Percentiles rank a stretch among this genome's conserved stretches.
These are phyloP conservation scores for Nomada lathburiana DNA, from an alignment of 2,888 invertebrate species.

Conservation along the genomic window DNA sequence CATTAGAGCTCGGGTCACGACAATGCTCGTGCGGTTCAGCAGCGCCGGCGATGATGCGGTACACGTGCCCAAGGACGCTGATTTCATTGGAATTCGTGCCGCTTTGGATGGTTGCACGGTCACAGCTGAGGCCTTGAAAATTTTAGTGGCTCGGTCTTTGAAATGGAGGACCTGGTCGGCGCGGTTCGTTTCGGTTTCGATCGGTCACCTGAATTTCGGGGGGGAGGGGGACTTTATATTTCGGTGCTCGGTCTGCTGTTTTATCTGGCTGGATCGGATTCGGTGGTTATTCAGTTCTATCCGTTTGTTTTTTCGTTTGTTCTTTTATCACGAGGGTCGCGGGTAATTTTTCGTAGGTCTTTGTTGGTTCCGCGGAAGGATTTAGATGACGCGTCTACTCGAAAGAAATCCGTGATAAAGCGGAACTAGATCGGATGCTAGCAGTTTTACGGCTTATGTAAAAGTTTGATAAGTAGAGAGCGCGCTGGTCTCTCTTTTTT, in stretches of 20 bases:
- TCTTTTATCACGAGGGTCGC: too few species aligned
- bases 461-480: conserved; percentile 40
- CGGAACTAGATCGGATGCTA: not conserved
- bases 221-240: not conserved
- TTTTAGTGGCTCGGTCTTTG: not conserved
- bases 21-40: conserved; percentile 54
- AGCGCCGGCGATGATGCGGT: conserved; percentile 51
- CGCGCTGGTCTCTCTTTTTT: not conserved
- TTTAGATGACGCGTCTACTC: not conserved
- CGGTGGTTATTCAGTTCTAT: not conserved
- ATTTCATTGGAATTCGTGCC: conserved; percentile 47
- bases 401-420: not conserved
- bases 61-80: conserved; percentile 57
- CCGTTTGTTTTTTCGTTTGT: too few species aligned
- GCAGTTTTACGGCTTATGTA: conserved; percentile 16
- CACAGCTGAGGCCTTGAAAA: conserved; percentile 48
- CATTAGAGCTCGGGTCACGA: conserved; percentile 61
- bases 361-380: not conserved
- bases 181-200: not conserved
- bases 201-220: not conserved
- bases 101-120: conserved; percentile 35
- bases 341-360: too few species aligned
- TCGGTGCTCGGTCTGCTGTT: not conserved
- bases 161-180: not conserved
- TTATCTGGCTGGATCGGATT: not conserved